A percentile compares a stretch with the other conserved stretches of the same genome.
Conservation (phyloP, 2,888 invertebrate species). For the Pheosia tremula region DNA sequence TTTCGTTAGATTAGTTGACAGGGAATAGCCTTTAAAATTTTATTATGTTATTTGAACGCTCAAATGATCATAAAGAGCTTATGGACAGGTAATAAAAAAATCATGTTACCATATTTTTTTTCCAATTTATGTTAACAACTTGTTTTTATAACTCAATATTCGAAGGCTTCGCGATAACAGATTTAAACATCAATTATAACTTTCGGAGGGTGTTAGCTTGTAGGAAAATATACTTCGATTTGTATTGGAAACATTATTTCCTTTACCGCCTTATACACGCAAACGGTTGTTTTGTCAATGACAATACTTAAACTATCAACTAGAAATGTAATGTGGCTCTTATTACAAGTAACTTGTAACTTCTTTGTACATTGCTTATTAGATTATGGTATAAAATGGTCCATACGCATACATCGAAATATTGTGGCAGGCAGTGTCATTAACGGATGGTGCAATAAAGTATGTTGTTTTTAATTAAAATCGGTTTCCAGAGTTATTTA, state of each 20-base stretch:
- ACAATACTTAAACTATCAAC: not conserved
- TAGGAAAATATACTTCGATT: constrained; percentile 23
- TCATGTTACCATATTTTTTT: constrained; percentile 71
- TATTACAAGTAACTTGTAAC: too few species aligned
- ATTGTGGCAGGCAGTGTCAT: too few species aligned
- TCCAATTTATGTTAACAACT: constrained; percentile 80
- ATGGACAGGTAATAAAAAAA: constrained; percentile 74
- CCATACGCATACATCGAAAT: too few species aligned
- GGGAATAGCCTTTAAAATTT: constrained; percentile 71
- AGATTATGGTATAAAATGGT: too few species aligned
- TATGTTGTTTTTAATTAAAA: too few species aligned
- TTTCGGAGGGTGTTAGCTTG: constrained; percentile 54
- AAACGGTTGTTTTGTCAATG: not conserved
- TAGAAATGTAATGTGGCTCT: too few species aligned
- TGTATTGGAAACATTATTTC: not conserved
- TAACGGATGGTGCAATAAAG: too few species aligned
- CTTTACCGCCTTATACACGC: not conserved
- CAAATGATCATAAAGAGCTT: constrained; percentile 80
- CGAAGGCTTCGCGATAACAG: constrained; percentile 68
- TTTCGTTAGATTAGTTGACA: constrained; percentile 63
- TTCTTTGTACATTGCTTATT: too few species aligned
- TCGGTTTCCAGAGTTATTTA: too few species aligned
- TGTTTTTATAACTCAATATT: constrained; percentile 77
- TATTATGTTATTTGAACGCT: constrained; percentile 70
- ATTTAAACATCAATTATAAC: constrained; percentile 74